These are phyloP conservation scores for Chionodraco myersi DNA, from an alignment of 2,113 vertebrate species.

Conservation along the genomic window DNA sequence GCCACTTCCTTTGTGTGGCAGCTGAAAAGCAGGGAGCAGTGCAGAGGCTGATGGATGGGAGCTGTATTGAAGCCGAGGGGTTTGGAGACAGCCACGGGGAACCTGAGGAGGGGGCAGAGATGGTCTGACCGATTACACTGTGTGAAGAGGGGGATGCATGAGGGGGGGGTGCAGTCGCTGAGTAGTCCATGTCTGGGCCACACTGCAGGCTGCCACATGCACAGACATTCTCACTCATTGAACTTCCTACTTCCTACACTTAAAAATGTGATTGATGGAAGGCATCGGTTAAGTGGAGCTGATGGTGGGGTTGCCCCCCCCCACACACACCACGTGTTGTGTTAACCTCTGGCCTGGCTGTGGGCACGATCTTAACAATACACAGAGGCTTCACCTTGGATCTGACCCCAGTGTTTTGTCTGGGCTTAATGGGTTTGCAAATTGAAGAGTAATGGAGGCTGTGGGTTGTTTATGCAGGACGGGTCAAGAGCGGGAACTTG, in stretches of 20 bases:
- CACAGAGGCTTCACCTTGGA: constrained; percentile 61
- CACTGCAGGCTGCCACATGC: constrained; percentile 18
- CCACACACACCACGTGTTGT: constrained; percentile 2
- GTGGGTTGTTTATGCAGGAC: not conserved
- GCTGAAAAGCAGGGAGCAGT: constrained; percentile 43
- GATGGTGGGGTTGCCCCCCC: not conserved
- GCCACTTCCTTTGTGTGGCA: constrained; percentile 52
- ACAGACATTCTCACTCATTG: constrained; percentile 25
- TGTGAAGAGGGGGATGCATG: not conserved
- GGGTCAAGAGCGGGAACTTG: not conserved
- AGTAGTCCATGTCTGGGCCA: not conserved
- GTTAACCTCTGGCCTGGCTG: constrained; percentile 52
- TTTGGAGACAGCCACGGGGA: constrained; percentile 29
- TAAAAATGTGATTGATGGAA: constrained; percentile 53
- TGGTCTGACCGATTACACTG: constrained; percentile 63
- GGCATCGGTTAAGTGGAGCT: constrained; percentile 32
- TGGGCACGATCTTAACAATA: not conserved
- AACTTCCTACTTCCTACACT: constrained; percentile 46
- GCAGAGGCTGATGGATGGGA: constrained; percentile 70
- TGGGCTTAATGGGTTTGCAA: constrained; percentile 32
- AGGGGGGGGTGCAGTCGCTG: not conserved
- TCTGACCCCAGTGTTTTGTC: constrained; percentile 61
- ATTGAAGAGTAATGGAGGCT: constrained; percentile 3
- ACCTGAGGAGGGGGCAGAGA: constrained; percentile 59
- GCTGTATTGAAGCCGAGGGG: constrained; percentile 19